Conservation (phyloP, 2,113 vertebrate genomes). For the Fukomys damarensis region DNA sequence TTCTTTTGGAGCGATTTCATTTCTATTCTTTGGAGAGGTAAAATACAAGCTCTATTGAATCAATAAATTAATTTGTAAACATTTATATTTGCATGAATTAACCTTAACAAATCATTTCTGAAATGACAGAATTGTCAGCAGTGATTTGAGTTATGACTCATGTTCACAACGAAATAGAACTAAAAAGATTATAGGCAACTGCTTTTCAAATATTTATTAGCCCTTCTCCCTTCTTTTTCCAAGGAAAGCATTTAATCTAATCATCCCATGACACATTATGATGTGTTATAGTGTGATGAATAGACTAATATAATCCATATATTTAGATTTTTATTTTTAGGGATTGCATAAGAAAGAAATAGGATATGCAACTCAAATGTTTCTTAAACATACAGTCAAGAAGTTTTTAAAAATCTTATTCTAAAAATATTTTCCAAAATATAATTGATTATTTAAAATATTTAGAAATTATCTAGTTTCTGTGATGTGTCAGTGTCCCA, state of each 20-base stretch:
- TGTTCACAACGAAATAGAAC: slow-evolving; percentile 58
- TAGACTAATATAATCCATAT: slow-evolving; percentile 29
- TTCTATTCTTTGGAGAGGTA: neutral
- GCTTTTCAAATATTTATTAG: slow-evolving; percentile 64
- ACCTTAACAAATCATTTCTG: slow-evolving; percentile 66
- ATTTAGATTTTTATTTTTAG: slow-evolving; percentile 15
- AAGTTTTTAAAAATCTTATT: slow-evolving; percentile 29
- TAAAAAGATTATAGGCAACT: slow-evolving; percentile 63
- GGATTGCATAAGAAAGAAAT: neutral
- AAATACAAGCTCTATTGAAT: slow-evolving; percentile 66
- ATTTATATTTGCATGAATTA: slow-evolving; percentile 74
- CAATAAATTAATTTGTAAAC: slow-evolving; percentile 75
- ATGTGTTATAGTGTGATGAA: slow-evolving; percentile 23
- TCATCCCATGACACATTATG: slow-evolving; percentile 19
- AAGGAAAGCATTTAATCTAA: slow-evolving; percentile 68
- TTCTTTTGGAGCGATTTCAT: neutral
- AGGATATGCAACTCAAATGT: neutral
- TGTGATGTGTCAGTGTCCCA: neutral
- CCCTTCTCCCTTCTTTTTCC: neutral
- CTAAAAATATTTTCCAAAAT: neutral
- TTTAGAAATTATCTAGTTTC: neutral
- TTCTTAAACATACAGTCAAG: neutral
- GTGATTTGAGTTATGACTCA: slow-evolving; percentile 57
- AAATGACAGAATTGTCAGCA: slow-evolving; percentile 65
- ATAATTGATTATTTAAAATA: neutral